Conservation (phyloP, 2,888 invertebrate species). For the Tachina lurida region DNA sequence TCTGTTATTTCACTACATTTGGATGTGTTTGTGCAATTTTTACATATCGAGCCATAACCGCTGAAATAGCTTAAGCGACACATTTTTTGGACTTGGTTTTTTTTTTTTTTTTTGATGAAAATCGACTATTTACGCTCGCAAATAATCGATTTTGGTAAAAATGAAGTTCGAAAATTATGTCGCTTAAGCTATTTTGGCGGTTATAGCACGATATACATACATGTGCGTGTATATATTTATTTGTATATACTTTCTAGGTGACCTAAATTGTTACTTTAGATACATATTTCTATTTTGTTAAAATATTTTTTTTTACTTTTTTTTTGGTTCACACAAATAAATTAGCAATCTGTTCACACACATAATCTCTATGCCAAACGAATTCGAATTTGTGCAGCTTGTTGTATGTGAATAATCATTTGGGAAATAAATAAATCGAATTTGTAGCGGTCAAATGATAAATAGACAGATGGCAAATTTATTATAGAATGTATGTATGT, state of each 20-base stretch:
- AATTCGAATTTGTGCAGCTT: background rate
- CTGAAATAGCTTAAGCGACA: too few species aligned
- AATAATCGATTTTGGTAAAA: too few species aligned
- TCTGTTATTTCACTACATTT: slow-evolving; percentile 1
- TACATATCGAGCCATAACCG: too few species aligned
- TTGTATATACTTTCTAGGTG: background rate
- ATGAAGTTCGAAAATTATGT: too few species aligned
- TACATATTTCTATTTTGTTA: slow-evolving; percentile 2
- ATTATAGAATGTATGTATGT: background rate
- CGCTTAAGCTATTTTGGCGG: too few species aligned
- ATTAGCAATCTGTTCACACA: slow-evolving; percentile 31
- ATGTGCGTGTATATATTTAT: background rate
- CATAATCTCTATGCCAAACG: background rate
- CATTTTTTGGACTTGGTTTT: too few species aligned
- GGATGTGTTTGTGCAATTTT: background rate
- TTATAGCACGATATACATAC: too few species aligned
- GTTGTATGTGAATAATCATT: background rate
- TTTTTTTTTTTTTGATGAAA: too few species aligned
- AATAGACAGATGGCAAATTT: background rate
- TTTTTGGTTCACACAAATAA: slow-evolving; percentile 24
- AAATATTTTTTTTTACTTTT: background rate
- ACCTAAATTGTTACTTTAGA: too few species aligned
- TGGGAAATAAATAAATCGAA: slow-evolving; percentile 36
- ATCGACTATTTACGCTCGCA: too few species aligned
- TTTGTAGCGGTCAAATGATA: slow-evolving; percentile 18